A percentile compares a stretch with the other conserved stretches of the same genome.
phyloP scores from a whole-genome alignment of 2,797 vertebrate genomes.

The Melanotaenia pygmaea region DNA sequence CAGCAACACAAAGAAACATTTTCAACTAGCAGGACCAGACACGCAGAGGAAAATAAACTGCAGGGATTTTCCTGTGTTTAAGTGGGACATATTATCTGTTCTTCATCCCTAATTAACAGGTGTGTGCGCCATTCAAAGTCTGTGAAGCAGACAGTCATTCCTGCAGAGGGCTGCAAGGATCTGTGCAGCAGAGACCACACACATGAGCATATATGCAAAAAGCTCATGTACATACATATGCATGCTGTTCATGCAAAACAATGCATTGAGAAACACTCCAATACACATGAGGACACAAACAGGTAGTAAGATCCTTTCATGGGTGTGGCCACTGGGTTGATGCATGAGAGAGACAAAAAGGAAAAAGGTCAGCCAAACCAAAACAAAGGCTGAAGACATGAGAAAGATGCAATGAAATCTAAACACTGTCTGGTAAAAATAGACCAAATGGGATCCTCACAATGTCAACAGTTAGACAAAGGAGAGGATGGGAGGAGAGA shows the following conservation, averaged over 20 bases:
- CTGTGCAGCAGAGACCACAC: slow-evolving; percentile 27
- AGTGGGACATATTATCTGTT: slow-evolving; percentile 25
- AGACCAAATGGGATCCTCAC: slow-evolving; percentile 50
- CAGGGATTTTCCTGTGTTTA: slow-evolving; percentile 30
- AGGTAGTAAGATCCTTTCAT: slow-evolving; percentile 8
- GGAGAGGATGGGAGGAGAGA: background rate
- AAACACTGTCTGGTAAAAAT: slow-evolving; percentile 73
- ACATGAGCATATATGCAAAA: background rate
- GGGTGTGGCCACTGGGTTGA: slow-evolving; percentile 31
- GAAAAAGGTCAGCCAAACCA: slow-evolving; percentile 47
- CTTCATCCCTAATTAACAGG: slow-evolving; percentile 37
- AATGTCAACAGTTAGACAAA: slow-evolving; percentile 23
- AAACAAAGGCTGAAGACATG: slow-evolving; percentile 70
- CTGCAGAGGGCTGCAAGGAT: slow-evolving; percentile 26
- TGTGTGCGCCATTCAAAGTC: slow-evolving; percentile 44
- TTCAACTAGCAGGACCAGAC: slow-evolving; percentile 30
- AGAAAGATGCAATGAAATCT: slow-evolving; percentile 53
- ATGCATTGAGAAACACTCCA: background rate
- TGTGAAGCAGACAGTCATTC: slow-evolving; percentile 30
- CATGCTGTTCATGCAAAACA: background rate
- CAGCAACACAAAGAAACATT: background rate
- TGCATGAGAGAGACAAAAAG: slow-evolving; percentile 6
- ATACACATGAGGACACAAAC: background rate
- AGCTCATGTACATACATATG: background rate
- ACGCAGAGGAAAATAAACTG: slow-evolving; percentile 23